Conservation (phyloP, 2,888 invertebrate genomes). For the Lucinisca nassula region DNA sequence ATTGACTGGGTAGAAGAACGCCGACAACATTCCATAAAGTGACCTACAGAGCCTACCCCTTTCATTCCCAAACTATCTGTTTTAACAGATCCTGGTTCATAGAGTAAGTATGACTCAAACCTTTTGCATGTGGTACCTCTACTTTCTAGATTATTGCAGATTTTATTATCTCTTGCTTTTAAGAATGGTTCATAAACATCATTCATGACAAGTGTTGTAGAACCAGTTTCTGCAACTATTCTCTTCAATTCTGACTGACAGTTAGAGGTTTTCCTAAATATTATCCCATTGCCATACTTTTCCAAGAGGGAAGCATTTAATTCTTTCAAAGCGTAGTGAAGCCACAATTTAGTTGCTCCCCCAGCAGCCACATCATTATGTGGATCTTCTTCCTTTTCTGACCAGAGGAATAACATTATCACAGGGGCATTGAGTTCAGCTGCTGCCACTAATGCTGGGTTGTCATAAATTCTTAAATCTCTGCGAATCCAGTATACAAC, state of each 20-base stretch:
- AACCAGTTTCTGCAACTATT: conserved; percentile 65
- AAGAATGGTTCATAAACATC: conserved; percentile 75
- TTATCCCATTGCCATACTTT: conserved; percentile 65
- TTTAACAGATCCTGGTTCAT: conserved; percentile 73
- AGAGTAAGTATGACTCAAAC: conserved; percentile 72
- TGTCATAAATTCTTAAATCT: conserved; percentile 75
- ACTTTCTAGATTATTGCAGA: conserved; percentile 56
- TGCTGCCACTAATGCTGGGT: conserved; percentile 74
- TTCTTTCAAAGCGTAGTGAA: conserved; percentile 71
- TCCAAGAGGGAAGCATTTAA: conserved; percentile 59
- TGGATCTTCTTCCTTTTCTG: conserved; percentile 72
- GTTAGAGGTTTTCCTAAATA: conserved; percentile 67
- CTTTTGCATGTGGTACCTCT: conserved; percentile 67
- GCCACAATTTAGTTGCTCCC: conserved; percentile 78
- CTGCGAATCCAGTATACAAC: conserved; percentile 74
- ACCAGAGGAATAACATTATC: conserved; percentile 72
- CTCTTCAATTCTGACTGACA: conserved; percentile 51
- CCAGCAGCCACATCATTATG: conserved; percentile 71
- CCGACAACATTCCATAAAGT: conserved; percentile 77
- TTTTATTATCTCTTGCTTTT: conserved; percentile 74
- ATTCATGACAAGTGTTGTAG: conserved; percentile 70
- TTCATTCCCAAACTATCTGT: conserved; percentile 74
- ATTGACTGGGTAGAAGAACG: conserved; percentile 71
- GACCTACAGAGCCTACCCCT: conserved; percentile 76
- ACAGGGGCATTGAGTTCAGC: conserved; percentile 65